Evolutionary conservation across 2,113 vertebrate species (phyloP).

Genomic region (Camelus dromedarius): DNA sequence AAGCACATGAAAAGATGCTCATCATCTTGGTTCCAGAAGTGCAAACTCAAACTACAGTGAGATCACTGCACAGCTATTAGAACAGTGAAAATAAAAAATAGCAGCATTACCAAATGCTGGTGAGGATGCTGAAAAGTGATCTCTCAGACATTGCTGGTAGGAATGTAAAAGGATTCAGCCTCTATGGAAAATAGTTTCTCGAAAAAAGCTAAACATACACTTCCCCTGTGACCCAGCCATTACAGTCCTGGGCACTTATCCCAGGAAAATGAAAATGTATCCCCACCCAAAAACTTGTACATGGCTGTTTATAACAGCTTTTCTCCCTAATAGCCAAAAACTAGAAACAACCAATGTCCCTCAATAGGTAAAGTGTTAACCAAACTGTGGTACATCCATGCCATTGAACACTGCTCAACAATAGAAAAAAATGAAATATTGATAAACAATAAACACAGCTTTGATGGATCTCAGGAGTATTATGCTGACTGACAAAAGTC

Average conservation of each 20-base stretch:
- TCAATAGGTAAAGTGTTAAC: neutral
- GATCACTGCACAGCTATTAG: neutral
- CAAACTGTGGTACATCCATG: neutral
- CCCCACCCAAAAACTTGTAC: neutral
- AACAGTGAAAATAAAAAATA: neutral
- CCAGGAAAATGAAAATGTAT: neutral
- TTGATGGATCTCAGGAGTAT: neutral
- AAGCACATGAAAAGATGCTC: neutral
- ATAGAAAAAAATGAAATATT: neutral
- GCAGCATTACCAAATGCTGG: neutral
- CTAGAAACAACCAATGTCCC: neutral
- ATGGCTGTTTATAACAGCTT: neutral
- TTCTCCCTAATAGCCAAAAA: neutral
- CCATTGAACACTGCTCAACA: neutral
- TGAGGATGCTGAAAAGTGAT: neutral
- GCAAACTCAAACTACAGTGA: neutral
- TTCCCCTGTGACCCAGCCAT: neutral
- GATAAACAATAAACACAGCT: neutral
- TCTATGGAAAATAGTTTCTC: neutral
- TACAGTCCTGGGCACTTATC: neutral
- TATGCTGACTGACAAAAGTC: neutral
- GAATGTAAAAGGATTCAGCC: neutral
- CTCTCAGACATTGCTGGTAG: neutral
- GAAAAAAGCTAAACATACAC: neutral
- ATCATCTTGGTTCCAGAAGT: neutral